Evolutionary conservation across 2,888 invertebrate genomes (phyloP), one percentile per base, ranked within the genome.

Genomic region (Eupsilia transversa): DNA sequence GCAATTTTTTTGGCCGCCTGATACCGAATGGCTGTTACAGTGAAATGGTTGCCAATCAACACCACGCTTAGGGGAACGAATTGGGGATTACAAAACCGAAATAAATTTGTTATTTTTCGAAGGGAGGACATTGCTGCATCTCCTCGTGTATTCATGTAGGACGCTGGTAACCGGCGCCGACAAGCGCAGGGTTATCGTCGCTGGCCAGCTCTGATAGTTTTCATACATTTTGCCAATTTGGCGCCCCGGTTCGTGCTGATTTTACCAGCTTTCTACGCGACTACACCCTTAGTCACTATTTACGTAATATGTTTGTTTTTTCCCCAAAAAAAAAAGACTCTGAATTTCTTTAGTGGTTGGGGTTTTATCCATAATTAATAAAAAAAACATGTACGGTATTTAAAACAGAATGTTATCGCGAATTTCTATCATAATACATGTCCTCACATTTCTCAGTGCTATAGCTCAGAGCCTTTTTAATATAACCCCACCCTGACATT

Each of bases 391-490:
- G 60, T 63, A 63, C 49, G 35, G 33, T 35, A 68, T 74, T 80
- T 75, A 27, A 72, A 76, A 70, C 63, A 60, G 41, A 64, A 77
- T 77, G 60, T 66, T 67, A 72, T 85, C 69, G 63, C 57, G 14
- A 75, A 80, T 69, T 77, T 82, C 69, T 67, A 60, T 82, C 78
- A 85, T 85, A 82, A 82, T 72, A 84, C 38, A 9, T 61, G 66
- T 70, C 78, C 63, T 77, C 72, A 56, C 77, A 77, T 82, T 84
- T 66, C 81, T 71, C 66, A 43, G 54, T 56, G 59, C 43, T 61
- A 63, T 61, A 75, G 65, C 81, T 72, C 43, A 57, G 78, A 70
- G 82, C 72, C 85, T 85, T 82, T 82, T 82, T 82, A 82, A 82
- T 82, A 82, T 82, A 66, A 69, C 69, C 49, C 0, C 10, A 49